A percentile compares a stretch with the other conserved stretches of the same genome.
These are phyloP conservation scores for Artemisiospiza belli DNA, from an alignment of 2,113 vertebrate genomes.

Conservation along the genomic window DNA sequence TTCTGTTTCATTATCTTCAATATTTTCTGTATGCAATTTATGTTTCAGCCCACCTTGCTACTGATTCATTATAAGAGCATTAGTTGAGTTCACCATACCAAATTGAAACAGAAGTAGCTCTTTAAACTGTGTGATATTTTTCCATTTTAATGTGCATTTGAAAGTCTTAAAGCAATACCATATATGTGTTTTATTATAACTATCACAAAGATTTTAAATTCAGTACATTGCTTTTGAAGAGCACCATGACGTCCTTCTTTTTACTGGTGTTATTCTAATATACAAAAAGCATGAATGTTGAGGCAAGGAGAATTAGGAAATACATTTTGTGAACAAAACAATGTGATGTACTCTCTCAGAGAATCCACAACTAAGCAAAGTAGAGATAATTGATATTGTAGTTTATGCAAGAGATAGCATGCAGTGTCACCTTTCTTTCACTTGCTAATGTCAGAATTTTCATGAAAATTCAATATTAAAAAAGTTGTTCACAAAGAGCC, in stretches of 20 bases:
- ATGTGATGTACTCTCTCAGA: not conserved
- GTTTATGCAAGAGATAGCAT: not conserved
- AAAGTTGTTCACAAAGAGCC: not conserved
- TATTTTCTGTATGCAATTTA: not conserved
- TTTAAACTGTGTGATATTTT: not conserved
- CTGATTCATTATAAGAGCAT: not conserved
- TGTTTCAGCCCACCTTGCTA: not conserved
- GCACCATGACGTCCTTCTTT: not conserved
- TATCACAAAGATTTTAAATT: not conserved
- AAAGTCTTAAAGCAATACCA: not conserved
- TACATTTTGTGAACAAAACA: not conserved
- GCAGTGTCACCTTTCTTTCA: slow-evolving; percentile 3
- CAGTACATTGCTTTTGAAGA: not conserved
- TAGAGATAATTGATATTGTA: not conserved
- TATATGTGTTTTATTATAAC: not conserved
- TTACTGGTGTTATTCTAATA: not conserved
- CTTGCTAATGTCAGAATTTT: not conserved
- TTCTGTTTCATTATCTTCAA: not conserved
- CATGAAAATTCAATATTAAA: slow-evolving; percentile 11
- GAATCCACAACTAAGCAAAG: not conserved
- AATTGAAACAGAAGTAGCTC: not conserved
- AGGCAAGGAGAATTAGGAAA: not conserved
- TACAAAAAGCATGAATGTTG: not conserved
- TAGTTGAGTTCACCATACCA: not conserved
- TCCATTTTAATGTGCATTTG: not conserved